phyloP scores from a whole-genome alignment of 2,113 vertebrate genomes.

The Hypanus sabinus region DNA sequence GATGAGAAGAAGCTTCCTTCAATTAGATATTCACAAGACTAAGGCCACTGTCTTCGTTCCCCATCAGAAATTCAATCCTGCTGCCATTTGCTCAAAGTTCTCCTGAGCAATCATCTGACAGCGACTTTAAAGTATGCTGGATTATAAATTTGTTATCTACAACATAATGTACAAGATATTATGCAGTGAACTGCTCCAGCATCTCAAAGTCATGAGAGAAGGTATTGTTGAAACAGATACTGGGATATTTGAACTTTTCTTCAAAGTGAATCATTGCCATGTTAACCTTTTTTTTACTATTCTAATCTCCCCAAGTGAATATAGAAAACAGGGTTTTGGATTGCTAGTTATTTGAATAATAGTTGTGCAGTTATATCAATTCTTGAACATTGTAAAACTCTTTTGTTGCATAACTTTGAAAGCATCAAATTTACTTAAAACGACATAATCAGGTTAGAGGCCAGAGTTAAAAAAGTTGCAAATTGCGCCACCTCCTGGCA shows the following conservation, averaged over 20 bases:
- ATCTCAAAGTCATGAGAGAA: not conserved
- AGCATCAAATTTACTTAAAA: not conserved
- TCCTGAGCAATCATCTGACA: no score
- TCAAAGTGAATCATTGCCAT: not conserved
- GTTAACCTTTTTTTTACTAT: not conserved
- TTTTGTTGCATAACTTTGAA: not conserved
- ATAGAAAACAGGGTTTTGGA: not conserved
- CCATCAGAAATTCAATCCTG: no score
- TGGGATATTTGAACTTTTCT: not conserved
- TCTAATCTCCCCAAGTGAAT: not conserved
- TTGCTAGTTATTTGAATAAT: not conserved
- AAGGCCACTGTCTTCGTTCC: no score
- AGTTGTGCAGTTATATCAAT: not conserved
- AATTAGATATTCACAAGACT: no score
- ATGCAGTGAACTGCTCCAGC: not conserved
- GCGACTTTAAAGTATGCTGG: no score
- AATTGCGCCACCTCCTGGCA: not conserved
- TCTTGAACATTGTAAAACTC: not conserved
- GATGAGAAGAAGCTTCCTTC: no score
- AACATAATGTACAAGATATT: not conserved
- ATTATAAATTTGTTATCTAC: not conserved
- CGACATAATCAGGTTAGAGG: not conserved
- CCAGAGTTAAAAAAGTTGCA: not conserved
- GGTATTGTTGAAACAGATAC: not conserved
- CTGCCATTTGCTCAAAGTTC: no score